A percentile compares a stretch with the other conserved stretches of the same genome.
Conservation (phyloP, 2,113 vertebrate genomes). For the Ginglymostoma cirratum region DNA sequence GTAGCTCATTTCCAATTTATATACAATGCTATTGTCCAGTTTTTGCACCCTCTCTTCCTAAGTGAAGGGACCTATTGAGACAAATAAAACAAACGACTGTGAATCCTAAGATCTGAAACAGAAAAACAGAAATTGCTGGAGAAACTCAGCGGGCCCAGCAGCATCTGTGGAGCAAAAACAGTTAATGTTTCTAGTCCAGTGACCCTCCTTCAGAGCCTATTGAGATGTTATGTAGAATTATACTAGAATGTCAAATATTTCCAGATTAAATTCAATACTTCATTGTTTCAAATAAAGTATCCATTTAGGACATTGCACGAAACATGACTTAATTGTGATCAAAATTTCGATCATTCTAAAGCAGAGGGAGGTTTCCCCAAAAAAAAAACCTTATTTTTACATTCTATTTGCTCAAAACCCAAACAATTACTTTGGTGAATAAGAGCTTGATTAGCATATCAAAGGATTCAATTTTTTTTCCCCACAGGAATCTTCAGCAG, state of each 20-base stretch:
- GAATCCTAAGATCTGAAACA: too few relatives aligned
- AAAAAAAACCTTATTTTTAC: neutral
- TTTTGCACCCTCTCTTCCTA: neutral
- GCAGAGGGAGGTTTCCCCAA: neutral
- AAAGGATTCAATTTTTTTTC: neutral
- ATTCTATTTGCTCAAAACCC: neutral
- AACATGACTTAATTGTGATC: neutral
- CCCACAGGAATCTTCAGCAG: neutral
- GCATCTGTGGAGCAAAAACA: too few relatives aligned
- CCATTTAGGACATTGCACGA: neutral
- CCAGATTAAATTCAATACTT: neutral
- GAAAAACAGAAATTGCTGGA: too few relatives aligned
- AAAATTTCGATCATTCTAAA: neutral
- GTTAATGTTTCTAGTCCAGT: too few relatives aligned
- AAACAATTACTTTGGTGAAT: neutral
- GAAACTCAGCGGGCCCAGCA: too few relatives aligned
- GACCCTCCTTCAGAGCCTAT: too few relatives aligned
- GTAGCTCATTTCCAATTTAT: neutral
- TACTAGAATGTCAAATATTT: neutral
- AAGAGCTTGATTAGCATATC: neutral
- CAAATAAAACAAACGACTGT: neutral
- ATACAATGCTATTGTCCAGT: too few relatives aligned
- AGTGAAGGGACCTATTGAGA: neutral
- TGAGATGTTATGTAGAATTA: neutral
- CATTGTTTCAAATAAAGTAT: neutral